Evolutionary conservation across 1,140 invertebrate species (phyloP).

Genomic region (Leptonema lineaticorne): DNA sequence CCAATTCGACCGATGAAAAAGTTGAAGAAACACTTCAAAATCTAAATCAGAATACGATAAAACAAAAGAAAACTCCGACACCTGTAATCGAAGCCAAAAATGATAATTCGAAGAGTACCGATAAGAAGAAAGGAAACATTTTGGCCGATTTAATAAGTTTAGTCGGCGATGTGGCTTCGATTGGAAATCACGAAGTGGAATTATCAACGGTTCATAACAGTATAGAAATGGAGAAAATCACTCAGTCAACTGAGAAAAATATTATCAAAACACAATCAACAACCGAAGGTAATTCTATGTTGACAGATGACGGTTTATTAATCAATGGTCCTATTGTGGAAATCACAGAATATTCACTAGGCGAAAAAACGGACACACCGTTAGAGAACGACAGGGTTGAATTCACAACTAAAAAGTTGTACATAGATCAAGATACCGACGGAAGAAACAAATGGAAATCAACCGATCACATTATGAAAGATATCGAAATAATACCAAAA

Average conservation of each 20-base stretch:
- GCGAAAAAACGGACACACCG: slow-evolving; percentile 42
- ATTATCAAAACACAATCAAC: slow-evolving; percentile 8
- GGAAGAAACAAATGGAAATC: slow-evolving; percentile 38
- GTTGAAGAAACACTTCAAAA: not conserved
- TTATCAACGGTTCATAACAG: slow-evolving; percentile 38
- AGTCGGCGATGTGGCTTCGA: slow-evolving; percentile 54
- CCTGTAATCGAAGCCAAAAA: slow-evolving; percentile 24
- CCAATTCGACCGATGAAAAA: slow-evolving; percentile 8
- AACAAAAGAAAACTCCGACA: slow-evolving; percentile 37
- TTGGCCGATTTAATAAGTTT: slow-evolving; percentile 52
- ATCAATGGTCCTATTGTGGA: slow-evolving; percentile 29
- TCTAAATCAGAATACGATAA: slow-evolving; percentile 25
- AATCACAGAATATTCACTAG: slow-evolving; percentile 33
- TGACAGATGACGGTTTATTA: slow-evolving; percentile 12
- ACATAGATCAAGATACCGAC: slow-evolving; percentile 38
- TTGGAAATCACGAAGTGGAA: slow-evolving; percentile 47
- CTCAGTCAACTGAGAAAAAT: not conserved
- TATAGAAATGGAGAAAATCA: slow-evolving; percentile 28
- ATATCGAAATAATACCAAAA: slow-evolving; percentile 41
- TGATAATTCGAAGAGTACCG: slow-evolving; percentile 37
- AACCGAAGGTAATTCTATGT: slow-evolving; percentile 2
- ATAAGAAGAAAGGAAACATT: slow-evolving; percentile 48
- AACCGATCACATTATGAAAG: slow-evolving; percentile 36
- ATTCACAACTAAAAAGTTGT: slow-evolving; percentile 38
- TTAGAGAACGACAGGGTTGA: slow-evolving; percentile 38